A percentile compares a stretch with the other conserved stretches of the same genome.
Evolutionary conservation across 1,140 invertebrate species (phyloP).

Genomic region (Zaprionus kolodkinae): DNA sequence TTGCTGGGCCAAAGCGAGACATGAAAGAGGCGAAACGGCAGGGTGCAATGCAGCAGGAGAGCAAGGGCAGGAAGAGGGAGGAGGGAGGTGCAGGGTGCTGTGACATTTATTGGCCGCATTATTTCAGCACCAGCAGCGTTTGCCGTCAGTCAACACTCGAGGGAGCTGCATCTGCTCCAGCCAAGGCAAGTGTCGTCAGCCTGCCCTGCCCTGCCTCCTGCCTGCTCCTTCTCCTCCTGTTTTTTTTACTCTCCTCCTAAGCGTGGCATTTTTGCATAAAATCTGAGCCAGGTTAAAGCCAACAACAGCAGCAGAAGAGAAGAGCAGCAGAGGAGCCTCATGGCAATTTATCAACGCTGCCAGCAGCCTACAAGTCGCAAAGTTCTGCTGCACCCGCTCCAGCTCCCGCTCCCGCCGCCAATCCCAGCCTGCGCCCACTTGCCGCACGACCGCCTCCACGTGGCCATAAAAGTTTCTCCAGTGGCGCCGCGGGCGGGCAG

Average conservation of each 20-base stretch:
- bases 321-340: conserved; percentile 17
- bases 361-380: conserved; percentile 70
- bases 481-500: conserved; percentile 61
- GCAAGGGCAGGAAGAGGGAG: background rate
- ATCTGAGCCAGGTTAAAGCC: conserved; percentile 59
- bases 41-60: background rate
- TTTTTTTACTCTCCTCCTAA: conserved; percentile 25
- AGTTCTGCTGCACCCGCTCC: conserved; percentile 36
- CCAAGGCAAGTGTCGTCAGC: conserved; percentile 21
- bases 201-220: background rate
- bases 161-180: conserved; percentile 60
- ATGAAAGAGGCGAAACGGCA: conserved; percentile 55
- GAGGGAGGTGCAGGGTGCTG: conserved; percentile 3
- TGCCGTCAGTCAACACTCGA: conserved; percentile 75
- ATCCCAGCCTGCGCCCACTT: background rate
- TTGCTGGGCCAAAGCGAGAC: conserved; percentile 59
- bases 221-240: background rate
- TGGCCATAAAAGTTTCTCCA: conserved; percentile 63
- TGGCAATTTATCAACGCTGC: conserved; percentile 79
- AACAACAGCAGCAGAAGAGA: conserved; percentile 31
- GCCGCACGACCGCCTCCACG: conserved; percentile 29
- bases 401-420: conserved; percentile 32
- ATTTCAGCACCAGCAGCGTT: conserved; percentile 68
- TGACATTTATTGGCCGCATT: conserved; percentile 82
- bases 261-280: conserved; percentile 69